phyloP scores from a whole-genome alignment of 2,888 invertebrate genomes.

The Incurvaria masculella region DNA sequence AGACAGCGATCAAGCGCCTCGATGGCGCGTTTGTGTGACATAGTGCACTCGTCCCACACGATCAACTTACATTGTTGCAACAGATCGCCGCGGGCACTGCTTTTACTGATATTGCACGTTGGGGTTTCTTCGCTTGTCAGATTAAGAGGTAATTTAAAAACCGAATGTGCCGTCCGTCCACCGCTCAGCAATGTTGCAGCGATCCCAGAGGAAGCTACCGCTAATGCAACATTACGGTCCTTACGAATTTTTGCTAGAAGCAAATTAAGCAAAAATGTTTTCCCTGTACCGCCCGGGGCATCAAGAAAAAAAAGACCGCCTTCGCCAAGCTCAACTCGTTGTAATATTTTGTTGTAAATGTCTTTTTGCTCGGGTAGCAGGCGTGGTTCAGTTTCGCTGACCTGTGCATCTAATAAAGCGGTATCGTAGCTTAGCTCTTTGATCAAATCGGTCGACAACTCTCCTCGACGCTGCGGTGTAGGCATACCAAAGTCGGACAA shows the following conservation, averaged over 20 bases:
- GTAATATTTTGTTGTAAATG: slow-evolving; percentile 11
- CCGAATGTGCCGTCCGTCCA: slow-evolving; percentile 20
- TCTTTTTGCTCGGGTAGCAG: slow-evolving; percentile 11
- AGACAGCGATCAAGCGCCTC: slow-evolving; percentile 1
- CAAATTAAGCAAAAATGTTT: slow-evolving; percentile 21
- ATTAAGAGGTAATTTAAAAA: slow-evolving; percentile 16
- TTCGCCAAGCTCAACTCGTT: slow-evolving; percentile 7
- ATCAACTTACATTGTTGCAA: too few species aligned
- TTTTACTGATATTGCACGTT: slow-evolving; percentile 14
- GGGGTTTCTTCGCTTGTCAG: slow-evolving; percentile 7
- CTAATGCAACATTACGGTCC: slow-evolving; percentile 17
- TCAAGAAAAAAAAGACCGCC: slow-evolving; percentile 14
- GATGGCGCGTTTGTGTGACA: slow-evolving; percentile 12
- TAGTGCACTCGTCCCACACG: too few species aligned
- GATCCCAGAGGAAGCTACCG: slow-evolving; percentile 24
- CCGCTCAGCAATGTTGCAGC: slow-evolving; percentile 18
- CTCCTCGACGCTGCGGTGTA: slow-evolving; percentile 4
- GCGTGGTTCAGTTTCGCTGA: too few species aligned
- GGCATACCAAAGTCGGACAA: slow-evolving; percentile 12
- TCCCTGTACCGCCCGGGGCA: slow-evolving; percentile 22
- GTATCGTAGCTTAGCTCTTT: background rate
- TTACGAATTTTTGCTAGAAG: slow-evolving; percentile 15
- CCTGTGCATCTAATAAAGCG: slow-evolving; percentile 11
- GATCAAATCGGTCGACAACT: background rate
- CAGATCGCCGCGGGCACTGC: slow-evolving; percentile 2